phyloP scores from a whole-genome alignment of 2,888 invertebrate species.

The Cactoblastis cactorum region DNA sequence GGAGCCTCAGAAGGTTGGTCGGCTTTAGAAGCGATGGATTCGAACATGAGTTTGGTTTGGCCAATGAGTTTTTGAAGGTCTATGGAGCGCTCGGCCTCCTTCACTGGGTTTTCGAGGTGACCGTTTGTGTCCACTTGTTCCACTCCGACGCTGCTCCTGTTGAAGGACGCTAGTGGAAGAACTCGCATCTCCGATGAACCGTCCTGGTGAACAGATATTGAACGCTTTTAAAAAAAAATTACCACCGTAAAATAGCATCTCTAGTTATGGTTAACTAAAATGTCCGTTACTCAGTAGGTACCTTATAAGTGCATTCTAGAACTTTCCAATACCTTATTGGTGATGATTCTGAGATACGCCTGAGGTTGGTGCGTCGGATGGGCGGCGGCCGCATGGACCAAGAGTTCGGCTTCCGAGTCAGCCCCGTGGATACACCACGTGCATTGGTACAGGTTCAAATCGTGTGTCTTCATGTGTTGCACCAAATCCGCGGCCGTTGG shows the following conservation, averaged over 20 bases:
- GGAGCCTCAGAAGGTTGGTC: slow-evolving; percentile 5
- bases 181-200: slow-evolving; percentile 47
- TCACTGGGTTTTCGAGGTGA: slow-evolving; percentile 44
- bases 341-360: slow-evolving; percentile 59
- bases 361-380: slow-evolving; percentile 68
- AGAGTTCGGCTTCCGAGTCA: slow-evolving; percentile 49
- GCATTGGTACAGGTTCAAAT: slow-evolving; percentile 63
- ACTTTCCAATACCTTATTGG: slow-evolving; percentile 40
- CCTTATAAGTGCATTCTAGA: no score
- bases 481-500: slow-evolving; percentile 44
- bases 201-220: slow-evolving; percentile 44
- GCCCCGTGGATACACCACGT: slow-evolving; percentile 63
- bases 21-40: slow-evolving; percentile 17
- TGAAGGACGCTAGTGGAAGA: slow-evolving; percentile 56
- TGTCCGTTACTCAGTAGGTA: no score
- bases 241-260: no score
- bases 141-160: slow-evolving; percentile 37
- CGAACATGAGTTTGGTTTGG: slow-evolving; percentile 35
- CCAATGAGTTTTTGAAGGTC: slow-evolving; percentile 63
- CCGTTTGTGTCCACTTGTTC: neutral
- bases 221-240: neutral
- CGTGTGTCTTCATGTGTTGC: slow-evolving; percentile 56
- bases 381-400: slow-evolving; percentile 50
- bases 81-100: slow-evolving; percentile 63
- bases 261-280: no score